Evolutionary conservation across 2,888 invertebrate genomes (phyloP).

Genomic region (Peribatodes rhomboidaria): DNA sequence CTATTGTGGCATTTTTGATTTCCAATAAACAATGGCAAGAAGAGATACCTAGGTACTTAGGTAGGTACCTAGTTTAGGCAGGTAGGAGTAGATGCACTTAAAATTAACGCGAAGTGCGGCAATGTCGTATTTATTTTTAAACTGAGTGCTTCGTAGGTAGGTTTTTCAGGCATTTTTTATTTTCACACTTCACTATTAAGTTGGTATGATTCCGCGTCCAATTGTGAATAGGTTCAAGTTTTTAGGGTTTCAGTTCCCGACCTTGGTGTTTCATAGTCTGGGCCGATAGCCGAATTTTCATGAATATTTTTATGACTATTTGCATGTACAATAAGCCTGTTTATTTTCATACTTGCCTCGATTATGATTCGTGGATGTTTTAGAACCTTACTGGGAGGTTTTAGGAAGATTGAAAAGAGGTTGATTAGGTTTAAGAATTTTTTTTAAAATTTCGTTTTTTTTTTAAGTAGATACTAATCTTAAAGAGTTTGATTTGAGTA

Average conservation of each 20-base stretch:
- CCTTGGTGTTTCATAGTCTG: constrained; percentile 38
- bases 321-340: constrained; percentile 49
- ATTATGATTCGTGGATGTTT: not conserved
- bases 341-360: constrained; percentile 34
- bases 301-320: constrained; percentile 63
- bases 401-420: not conserved
- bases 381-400: not conserved
- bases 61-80: too few species aligned
- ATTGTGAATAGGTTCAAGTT: not conserved
- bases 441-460: constrained; percentile 1
- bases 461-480: not conserved
- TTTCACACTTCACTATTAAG: not conserved
- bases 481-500: too few species aligned
- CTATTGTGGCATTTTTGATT: too few species aligned
- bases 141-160: too few species aligned
- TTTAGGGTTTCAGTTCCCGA: constrained; percentile 17
- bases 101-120: too few species aligned
- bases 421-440: not conserved
- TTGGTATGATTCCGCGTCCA: not conserved
- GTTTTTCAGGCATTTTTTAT: not conserved
- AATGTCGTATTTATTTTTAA: too few species aligned
- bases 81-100: too few species aligned
- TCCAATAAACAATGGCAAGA: too few species aligned
- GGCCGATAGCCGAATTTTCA: constrained; percentile 50
- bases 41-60: too few species aligned